A percentile compares a stretch with the other conserved stretches of the same genome.
phyloP scores from a whole-genome alignment of 1,140 invertebrate species.

The Bicyclus anynana region DNA sequence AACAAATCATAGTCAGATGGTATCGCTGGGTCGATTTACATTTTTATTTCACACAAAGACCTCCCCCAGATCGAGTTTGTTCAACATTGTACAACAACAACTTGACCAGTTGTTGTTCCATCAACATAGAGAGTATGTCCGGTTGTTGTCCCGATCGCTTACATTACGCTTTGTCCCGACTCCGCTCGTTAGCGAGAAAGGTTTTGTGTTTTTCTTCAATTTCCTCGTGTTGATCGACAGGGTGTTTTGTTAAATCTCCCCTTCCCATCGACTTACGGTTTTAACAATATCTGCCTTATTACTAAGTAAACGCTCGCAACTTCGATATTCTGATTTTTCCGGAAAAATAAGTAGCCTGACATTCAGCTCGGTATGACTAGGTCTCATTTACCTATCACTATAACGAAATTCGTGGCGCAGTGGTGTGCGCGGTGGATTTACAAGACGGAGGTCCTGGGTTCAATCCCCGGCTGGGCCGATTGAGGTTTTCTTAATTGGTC shows the following conservation, averaged over 20 bases:
- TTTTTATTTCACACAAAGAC: background rate
- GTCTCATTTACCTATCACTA: no score
- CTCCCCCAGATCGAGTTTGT: background rate
- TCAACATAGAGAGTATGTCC: no score
- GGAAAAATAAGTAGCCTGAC: no score
- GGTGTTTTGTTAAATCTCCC: slow-evolving; percentile 5
- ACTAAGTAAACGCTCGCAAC: no score
- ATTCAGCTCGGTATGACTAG: no score
- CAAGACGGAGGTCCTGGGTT: no score
- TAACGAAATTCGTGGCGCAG: no score
- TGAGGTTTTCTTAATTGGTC: no score
- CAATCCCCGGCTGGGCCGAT: no score
- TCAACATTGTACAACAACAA: background rate
- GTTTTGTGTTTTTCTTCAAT: slow-evolving; percentile 21
- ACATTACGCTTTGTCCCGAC: slow-evolving; percentile 14
- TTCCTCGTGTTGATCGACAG: slow-evolving; percentile 16
- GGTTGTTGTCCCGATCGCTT: slow-evolving; percentile 4
- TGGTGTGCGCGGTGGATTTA: no score
- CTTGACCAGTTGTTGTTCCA: background rate
- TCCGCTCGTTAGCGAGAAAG: slow-evolving; percentile 21
- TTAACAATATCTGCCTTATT: slow-evolving; percentile 5
- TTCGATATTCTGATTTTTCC: no score
- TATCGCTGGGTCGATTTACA: background rate
- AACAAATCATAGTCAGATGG: no score
- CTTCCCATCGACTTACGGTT: slow-evolving; percentile 3